Percentiles rank a stretch among this genome's conserved stretches.
These are phyloP conservation scores for Agapostemon virescens DNA, from an alignment of 2,888 invertebrate genomes.

Conservation along the genomic window DNA sequence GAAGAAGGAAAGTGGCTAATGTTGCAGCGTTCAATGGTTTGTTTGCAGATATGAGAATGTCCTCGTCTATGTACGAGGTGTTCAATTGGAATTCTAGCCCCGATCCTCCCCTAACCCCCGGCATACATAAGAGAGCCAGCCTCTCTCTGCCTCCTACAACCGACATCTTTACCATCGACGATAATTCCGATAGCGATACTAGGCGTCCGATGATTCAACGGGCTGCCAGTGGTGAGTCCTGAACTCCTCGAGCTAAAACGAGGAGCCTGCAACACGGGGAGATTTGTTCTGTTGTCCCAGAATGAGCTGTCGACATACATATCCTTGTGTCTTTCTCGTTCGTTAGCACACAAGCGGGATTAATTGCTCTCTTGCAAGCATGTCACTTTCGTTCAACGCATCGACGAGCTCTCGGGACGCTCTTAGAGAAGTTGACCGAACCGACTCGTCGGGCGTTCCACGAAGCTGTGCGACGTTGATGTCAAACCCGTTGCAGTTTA, in stretches of 20 bases:
- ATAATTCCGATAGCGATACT: constrained; percentile 78
- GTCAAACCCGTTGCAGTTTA: background rate
- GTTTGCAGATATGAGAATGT: constrained; percentile 85
- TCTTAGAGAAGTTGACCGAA: background rate
- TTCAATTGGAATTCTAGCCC: constrained; percentile 84
- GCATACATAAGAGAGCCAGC: constrained; percentile 80
- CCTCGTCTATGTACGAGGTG: constrained; percentile 88
- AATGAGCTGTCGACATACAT: constrained; percentile 58
- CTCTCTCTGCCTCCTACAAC: constrained; percentile 79
- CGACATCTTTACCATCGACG: constrained; percentile 79
- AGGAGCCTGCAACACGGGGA: constrained; percentile 62
- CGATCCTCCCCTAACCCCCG: constrained; percentile 79
- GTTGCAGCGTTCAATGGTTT: constrained; percentile 71
- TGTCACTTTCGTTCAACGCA: constrained; percentile 46
- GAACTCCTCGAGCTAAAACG: constrained; percentile 43
- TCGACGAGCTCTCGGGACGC: constrained; percentile 22
- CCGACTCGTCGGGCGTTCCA: constrained; percentile 1
- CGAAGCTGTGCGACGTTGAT: constrained; percentile 45
- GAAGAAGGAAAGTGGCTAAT: constrained; percentile 50
- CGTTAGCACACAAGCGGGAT: constrained; percentile 48
- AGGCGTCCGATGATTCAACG: constrained; percentile 78
- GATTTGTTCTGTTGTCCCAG: constrained; percentile 59
- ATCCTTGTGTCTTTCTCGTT: constrained; percentile 54
- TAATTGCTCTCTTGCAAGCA: constrained; percentile 53
- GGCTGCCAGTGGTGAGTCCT: constrained; percentile 79